Conservation (phyloP, 2,797 vertebrate genomes). For the Xiphorhynchus erythropygius region DNA sequence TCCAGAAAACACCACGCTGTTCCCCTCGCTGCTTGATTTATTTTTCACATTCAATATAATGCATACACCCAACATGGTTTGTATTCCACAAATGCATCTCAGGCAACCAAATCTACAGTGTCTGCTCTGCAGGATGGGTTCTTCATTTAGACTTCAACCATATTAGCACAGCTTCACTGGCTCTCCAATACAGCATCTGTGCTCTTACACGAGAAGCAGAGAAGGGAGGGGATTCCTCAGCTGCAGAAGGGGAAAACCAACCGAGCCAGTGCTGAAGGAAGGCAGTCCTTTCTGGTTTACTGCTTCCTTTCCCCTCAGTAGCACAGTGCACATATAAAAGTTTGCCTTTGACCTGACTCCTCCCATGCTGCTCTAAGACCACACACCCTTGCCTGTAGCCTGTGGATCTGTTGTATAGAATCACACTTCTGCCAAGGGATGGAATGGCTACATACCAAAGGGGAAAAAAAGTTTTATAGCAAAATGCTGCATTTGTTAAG, state of each 20-base stretch:
- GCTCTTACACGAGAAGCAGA: background rate
- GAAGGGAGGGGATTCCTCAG: conserved; percentile 5
- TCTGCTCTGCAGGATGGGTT: background rate
- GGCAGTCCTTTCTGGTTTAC: conserved; percentile 47
- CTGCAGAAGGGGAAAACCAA: conserved; percentile 18
- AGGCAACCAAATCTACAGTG: background rate
- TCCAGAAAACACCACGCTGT: conserved; percentile 31
- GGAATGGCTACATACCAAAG: background rate
- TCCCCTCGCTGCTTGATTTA: background rate
- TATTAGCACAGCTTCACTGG: background rate
- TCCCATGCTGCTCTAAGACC: conserved; percentile 45
- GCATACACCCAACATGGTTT: background rate
- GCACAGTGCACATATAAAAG: conserved; percentile 15
- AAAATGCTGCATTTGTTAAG: background rate
- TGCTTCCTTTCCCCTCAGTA: conserved; percentile 15
- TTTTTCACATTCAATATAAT: conserved; percentile 14
- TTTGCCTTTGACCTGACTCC: conserved; percentile 41
- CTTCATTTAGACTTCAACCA: conserved; percentile 11
- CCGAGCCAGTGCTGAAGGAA: background rate
- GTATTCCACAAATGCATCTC: background rate
- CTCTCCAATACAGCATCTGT: background rate
- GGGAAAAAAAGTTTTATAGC: background rate
- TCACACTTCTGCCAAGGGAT: background rate
- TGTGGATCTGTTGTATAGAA: background rate
- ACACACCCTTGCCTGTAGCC: background rate